These are phyloP conservation scores for Lasioglossum morio DNA, from an alignment of 2,888 invertebrate genomes.

Conservation along the genomic window DNA sequence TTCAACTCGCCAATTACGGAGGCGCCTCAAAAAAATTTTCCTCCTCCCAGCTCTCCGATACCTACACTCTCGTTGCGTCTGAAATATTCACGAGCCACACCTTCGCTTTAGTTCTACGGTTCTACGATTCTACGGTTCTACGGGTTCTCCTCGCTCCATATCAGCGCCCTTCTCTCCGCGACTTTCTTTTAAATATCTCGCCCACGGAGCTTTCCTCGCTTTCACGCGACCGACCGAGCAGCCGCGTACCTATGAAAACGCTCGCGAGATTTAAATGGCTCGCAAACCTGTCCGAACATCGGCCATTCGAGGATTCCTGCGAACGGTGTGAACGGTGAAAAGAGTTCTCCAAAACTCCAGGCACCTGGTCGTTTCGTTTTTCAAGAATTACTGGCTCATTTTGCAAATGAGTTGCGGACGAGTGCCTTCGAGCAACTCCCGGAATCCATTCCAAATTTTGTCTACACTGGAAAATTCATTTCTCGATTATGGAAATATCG, in stretches of 20 bases:
- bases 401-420: not conserved
- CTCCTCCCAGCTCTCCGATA: slow-evolving; percentile 45
- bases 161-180: not conserved
- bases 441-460: not conserved
- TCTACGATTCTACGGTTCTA: slow-evolving; percentile 38
- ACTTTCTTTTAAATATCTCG: slow-evolving; percentile 38
- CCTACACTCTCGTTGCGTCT: slow-evolving; percentile 47
- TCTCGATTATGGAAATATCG: not conserved
- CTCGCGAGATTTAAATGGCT: slow-evolving; percentile 13
- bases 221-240: not conserved
- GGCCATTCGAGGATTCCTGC: not conserved
- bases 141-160: slow-evolving; percentile 26
- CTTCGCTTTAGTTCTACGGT: slow-evolving; percentile 68
- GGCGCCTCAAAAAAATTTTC: slow-evolving; percentile 81
- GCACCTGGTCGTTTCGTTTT: not conserved
- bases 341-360: not conserved
- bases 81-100: slow-evolving; percentile 68
- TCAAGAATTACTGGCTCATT: not conserved
- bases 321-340: not conserved
- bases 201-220: not conserved
- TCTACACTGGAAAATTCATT: not conserved
- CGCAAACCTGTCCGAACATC: slow-evolving; percentile 6
- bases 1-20: slow-evolving; percentile 82
- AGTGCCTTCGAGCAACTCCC: not conserved
- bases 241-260: not conserved